Evolutionary conservation across 2,797 vertebrate genomes (phyloP).

Genomic region (Geotrypetes seraphini): DNA sequence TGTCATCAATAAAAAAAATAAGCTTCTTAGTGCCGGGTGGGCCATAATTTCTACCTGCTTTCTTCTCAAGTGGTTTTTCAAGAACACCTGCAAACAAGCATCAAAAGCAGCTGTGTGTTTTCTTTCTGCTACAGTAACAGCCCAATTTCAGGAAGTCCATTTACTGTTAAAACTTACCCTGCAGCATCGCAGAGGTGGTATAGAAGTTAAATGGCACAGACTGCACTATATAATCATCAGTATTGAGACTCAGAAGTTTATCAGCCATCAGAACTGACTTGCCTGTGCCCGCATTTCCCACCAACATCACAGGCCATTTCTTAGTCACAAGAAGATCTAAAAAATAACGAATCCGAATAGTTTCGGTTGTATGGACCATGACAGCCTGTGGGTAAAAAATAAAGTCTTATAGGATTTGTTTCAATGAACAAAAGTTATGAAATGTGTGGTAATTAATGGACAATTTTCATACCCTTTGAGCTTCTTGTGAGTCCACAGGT

Average conservation of each 20-base stretch:
- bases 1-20: constrained; percentile 55
- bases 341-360: constrained; percentile 51
- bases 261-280: constrained; percentile 57
- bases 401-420: no score
- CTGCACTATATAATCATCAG: constrained; percentile 45
- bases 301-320: constrained; percentile 52
- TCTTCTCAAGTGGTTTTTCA: constrained; percentile 60
- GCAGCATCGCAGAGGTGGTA: constrained; percentile 62
- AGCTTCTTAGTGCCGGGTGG: constrained; percentile 47
- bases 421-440: no score
- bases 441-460: no score
- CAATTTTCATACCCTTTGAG: no score
- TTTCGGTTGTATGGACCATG: constrained; percentile 54
- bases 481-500: no score
- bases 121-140: no score
- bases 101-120: no score
- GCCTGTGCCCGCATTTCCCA: constrained; percentile 53
- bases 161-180: no score
- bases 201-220: constrained; percentile 64
- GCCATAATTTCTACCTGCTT: constrained; percentile 45
- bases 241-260: constrained; percentile 39
- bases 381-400: no score
- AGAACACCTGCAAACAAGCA: constrained; percentile 23
- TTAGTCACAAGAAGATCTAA: constrained; percentile 53
- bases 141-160: no score